Conservation (phyloP, 2,113 vertebrate species). For the Sciurus niger region DNA sequence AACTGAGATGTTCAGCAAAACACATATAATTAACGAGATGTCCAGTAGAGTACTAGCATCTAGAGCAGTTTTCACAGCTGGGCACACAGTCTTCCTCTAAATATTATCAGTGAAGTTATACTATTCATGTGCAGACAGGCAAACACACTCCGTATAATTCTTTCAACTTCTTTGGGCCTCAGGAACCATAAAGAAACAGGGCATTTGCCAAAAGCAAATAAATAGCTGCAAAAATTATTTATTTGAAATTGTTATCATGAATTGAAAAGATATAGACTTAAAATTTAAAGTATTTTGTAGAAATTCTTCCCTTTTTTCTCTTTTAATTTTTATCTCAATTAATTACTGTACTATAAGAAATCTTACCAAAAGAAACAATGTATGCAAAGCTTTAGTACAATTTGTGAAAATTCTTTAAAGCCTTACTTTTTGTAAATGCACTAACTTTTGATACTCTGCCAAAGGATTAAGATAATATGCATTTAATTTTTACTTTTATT, state of each 20-base stretch:
- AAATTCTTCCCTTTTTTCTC: not conserved
- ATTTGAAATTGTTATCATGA: slow-evolving; percentile 24
- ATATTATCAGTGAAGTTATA: slow-evolving; percentile 40
- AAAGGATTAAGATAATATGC: not conserved
- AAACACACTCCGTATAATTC: not conserved
- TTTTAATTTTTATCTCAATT: slow-evolving; percentile 17
- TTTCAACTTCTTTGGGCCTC: not conserved
- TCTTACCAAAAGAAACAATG: slow-evolving; percentile 55
- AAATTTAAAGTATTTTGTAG: slow-evolving; percentile 8
- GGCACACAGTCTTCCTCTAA: slow-evolving; percentile 1
- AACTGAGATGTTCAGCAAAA: slow-evolving; percentile 29
- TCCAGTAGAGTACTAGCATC: not conserved
- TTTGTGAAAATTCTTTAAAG: slow-evolving; percentile 36
- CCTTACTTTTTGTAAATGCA: not conserved
- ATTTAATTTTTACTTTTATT: slow-evolving; percentile 29
- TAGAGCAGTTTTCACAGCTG: slow-evolving; percentile 37
- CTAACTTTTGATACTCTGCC: slow-evolving; percentile 28
- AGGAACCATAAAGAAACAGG: not conserved
- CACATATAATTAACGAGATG: slow-evolving; percentile 41
- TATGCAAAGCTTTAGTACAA: not conserved
- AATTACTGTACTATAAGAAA: slow-evolving; percentile 36
- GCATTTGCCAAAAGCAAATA: slow-evolving; percentile 36
- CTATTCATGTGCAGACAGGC: not conserved
- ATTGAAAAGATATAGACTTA: not conserved
- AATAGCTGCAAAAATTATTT: not conserved